Percentiles rank a stretch among this genome's conserved stretches.
phyloP scores from a whole-genome alignment of 1,140 invertebrate species.

The Cyrtorhinus lividipennis region DNA sequence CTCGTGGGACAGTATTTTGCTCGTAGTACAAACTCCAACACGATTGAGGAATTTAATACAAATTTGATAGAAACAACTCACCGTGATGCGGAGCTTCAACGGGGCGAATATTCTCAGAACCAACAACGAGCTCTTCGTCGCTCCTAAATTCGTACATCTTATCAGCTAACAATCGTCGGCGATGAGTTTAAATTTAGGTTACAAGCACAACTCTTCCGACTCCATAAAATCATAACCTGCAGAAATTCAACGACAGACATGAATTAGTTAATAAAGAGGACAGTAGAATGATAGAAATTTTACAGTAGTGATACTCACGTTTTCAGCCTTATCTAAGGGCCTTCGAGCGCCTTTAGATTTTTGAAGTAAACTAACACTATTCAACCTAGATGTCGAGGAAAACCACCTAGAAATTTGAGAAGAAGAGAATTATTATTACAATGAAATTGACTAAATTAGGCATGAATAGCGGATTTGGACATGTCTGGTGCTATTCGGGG shows the following conservation, averaged over 20 bases:
- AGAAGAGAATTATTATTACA: conserved; percentile 3
- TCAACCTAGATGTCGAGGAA: background rate
- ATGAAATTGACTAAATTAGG: conserved; percentile 4
- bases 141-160: conserved; percentile 63
- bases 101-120: background rate
- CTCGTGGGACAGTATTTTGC: too few species aligned
- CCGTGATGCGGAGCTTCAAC: background rate
- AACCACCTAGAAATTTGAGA: background rate
- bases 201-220: conserved; percentile 25
- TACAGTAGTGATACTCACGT: background rate
- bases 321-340: conserved; percentile 3
- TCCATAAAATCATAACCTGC: conserved; percentile 28
- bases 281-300: too few species aligned
- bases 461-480: too few species aligned
- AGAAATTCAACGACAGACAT: conserved; percentile 6
- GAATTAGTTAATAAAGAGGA: background rate
- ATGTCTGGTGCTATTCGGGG: too few species aligned
- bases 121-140: conserved; percentile 6
- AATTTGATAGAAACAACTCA: too few species aligned
- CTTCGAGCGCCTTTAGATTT: conserved; percentile 4
- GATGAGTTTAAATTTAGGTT: conserved; percentile 29
- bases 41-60: too few species aligned
- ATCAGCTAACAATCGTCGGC: conserved; percentile 66
- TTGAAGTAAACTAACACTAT: conserved; percentile 11
- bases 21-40: too few species aligned